phyloP scores from a whole-genome alignment of 2,113 vertebrate genomes.

The Tachysurus vachellii region DNA sequence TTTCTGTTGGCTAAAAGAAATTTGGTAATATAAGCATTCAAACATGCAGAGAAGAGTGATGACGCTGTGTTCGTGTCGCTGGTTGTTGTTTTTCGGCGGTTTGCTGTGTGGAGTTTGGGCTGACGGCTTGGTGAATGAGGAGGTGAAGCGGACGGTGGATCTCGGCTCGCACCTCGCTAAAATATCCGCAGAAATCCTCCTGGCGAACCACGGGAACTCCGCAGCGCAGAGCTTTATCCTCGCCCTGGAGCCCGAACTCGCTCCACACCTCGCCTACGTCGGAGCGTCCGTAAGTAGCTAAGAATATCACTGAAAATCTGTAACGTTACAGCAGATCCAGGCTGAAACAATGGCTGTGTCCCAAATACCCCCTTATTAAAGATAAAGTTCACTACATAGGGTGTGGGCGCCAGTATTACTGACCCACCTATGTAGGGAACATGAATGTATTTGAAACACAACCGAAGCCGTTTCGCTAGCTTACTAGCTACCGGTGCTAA shows the following conservation, averaged over 20 bases:
- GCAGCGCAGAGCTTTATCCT: conserved; percentile 78
- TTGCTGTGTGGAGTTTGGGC: conserved; percentile 57
- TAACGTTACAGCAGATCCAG: neutral
- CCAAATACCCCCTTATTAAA: neutral
- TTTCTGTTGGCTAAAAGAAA: neutral
- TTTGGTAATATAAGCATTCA: neutral
- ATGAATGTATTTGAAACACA: neutral
- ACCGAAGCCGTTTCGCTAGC: neutral
- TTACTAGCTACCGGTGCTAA: neutral
- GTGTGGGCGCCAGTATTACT: conserved; percentile 1
- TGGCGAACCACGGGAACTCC: conserved; percentile 76
- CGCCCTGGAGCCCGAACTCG: conserved; percentile 84
- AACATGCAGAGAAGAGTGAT: conserved; percentile 46
- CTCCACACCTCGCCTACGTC: conserved; percentile 82
- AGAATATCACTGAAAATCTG: neutral
- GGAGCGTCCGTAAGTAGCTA: conserved; percentile 84
- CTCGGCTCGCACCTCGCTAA: conserved; percentile 92
- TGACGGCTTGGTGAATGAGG: conserved; percentile 82
- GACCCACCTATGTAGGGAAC: neutral
- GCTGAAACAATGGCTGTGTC: neutral
- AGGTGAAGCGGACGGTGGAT: conserved; percentile 89
- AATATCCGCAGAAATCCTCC: conserved; percentile 82
- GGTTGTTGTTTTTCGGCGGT: conserved; percentile 59
- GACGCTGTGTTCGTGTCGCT: neutral
- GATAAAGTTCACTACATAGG: neutral